These are phyloP conservation scores for Folsomia candida DNA, from an alignment of 2,888 invertebrate species.

Conservation along the genomic window DNA sequence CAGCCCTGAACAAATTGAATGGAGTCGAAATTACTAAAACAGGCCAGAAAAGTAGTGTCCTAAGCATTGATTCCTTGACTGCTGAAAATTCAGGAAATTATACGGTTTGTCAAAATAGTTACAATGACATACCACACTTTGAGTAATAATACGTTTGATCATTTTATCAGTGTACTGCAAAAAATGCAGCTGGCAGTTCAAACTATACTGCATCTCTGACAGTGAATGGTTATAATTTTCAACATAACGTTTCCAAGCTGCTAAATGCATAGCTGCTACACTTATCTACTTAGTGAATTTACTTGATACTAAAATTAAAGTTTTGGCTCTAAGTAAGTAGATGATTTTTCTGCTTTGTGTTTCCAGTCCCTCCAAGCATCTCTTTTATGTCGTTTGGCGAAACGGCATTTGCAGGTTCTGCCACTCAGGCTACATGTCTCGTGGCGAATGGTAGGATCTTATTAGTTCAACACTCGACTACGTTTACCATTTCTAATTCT, in stretches of 20 bases:
- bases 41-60: slow-evolving; percentile 63
- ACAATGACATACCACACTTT: no score
- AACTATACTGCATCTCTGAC: slow-evolving; percentile 59
- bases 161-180: slow-evolving; percentile 28
- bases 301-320: no score
- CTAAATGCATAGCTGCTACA: no score
- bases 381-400: slow-evolving; percentile 40
- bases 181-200: slow-evolving; percentile 58
- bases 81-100: slow-evolving; percentile 61
- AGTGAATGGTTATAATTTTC: slow-evolving; percentile 59
- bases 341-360: not conserved
- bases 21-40: slow-evolving; percentile 52
- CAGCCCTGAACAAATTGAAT: no score
- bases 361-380: slow-evolving; percentile 31
- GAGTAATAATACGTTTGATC: not conserved
- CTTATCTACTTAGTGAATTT: no score
- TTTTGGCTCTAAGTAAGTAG: not conserved
- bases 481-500: not conserved
- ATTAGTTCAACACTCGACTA: no score
- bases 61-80: slow-evolving; percentile 52
- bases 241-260: no score
- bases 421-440: slow-evolving; percentile 44
- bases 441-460: slow-evolving; percentile 35
- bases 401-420: slow-evolving; percentile 37
- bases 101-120: no score